Conservation (phyloP, 2,888 invertebrate species). For the Machimus atricapillus region DNA sequence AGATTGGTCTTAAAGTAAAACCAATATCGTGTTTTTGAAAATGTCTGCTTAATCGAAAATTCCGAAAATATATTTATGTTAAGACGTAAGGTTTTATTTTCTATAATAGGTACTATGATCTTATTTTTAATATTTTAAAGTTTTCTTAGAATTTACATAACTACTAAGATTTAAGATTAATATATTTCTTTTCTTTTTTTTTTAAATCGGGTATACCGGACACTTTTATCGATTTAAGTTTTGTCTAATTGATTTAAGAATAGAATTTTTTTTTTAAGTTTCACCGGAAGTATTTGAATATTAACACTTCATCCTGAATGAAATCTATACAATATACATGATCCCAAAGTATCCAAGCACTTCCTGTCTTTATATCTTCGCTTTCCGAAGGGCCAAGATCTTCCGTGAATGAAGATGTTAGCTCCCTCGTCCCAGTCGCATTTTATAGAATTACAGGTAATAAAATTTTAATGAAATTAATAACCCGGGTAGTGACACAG, state of each 20-base stretch:
- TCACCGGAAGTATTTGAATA: not conserved
- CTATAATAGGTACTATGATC: too few relatives aligned
- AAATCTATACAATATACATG: not conserved
- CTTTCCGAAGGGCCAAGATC: not conserved
- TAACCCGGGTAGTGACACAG: constrained; percentile 24
- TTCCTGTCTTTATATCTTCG: not conserved
- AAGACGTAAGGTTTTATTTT: too few relatives aligned
- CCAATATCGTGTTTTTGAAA: too few relatives aligned
- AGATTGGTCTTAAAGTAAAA: too few relatives aligned
- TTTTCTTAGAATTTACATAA: too few relatives aligned
- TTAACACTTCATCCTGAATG: not conserved
- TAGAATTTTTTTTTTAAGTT: not conserved
- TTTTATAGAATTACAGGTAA: constrained; percentile 1
- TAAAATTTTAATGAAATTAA: constrained; percentile 25
- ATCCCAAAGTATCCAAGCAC: not conserved
- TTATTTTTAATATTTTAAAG: too few relatives aligned
- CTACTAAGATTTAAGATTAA: too few relatives aligned
- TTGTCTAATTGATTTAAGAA: not conserved
- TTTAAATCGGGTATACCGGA: too few relatives aligned
- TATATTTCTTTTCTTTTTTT: too few relatives aligned
- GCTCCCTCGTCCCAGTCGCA: not conserved
- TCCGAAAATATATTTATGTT: too few relatives aligned
- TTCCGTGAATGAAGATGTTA: not conserved
- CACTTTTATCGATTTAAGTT: too few relatives aligned
- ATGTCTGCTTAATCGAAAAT: too few relatives aligned